Evolutionary conservation across 2,888 invertebrate species (phyloP).

Genomic region (Stenichneumon culpator): DNA sequence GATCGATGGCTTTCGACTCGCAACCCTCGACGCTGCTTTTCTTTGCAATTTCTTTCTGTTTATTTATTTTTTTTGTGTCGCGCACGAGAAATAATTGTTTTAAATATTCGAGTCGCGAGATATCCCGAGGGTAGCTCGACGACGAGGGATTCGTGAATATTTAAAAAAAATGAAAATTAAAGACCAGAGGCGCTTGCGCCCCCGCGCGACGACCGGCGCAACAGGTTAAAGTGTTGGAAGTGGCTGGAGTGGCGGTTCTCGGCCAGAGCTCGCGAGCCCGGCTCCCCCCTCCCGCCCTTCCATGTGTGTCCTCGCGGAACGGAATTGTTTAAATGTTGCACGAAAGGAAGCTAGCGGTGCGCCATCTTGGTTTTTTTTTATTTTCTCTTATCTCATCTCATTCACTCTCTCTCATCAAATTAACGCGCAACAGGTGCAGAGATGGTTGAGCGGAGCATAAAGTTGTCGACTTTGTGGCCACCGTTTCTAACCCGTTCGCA

Average conservation of each 20-base stretch:
- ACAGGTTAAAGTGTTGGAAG: conserved; percentile 64
- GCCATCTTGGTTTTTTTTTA: conserved; percentile 73
- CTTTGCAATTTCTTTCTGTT: not conserved
- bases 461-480: conserved; percentile 58
- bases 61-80: not conserved
- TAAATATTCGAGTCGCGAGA: not conserved
- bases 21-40: too few relatives aligned
- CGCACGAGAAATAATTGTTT: not conserved
- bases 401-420: conserved; percentile 76
- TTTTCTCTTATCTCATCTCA: conserved; percentile 37
- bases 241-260: conserved; percentile 47
- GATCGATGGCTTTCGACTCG: not conserved
- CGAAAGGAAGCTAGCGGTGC: conserved; percentile 72
- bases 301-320: conserved; percentile 71
- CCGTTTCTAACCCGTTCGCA: conserved; percentile 37
- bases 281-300: conserved; percentile 5
- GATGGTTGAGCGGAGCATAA: conserved; percentile 46
- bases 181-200: conserved; percentile 46
- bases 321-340: conserved; percentile 81
- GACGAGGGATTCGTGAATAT: conserved; percentile 51
- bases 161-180: conserved; percentile 55
- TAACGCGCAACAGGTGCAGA: conserved; percentile 81
- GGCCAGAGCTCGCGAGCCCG: conserved; percentile 2
- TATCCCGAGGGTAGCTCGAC: not conserved
- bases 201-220: conserved; percentile 63